Conservation (phyloP, 2,888 invertebrate species). For the Tridacna crocea region DNA sequence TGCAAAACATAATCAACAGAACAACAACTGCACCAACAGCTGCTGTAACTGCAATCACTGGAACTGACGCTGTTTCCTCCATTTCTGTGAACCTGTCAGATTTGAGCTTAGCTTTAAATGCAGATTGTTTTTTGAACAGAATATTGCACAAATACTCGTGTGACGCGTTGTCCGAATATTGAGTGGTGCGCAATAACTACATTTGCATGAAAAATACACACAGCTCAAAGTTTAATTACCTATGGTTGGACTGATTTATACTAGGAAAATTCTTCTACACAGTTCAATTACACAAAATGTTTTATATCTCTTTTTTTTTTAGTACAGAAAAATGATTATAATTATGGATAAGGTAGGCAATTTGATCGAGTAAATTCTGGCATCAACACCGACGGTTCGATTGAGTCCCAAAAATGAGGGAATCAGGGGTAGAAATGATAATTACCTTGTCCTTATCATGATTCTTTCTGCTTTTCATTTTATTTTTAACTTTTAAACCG, state of each 20-base stretch:
- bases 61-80: conserved; percentile 69
- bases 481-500: too few relatives aligned
- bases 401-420: conserved; percentile 1
- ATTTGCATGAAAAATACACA: too few relatives aligned
- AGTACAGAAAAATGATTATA: background rate
- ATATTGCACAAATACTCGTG: conserved; percentile 6
- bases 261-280: too few relatives aligned
- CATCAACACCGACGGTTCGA: conserved; percentile 4
- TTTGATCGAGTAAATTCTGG: background rate
- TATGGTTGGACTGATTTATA: too few relatives aligned
- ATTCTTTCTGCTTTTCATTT: too few relatives aligned
- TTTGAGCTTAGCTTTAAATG: background rate
- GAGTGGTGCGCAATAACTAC: background rate
- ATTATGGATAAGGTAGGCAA: background rate
- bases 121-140: background rate
- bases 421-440: conserved; percentile 9
- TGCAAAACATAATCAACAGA: conserved; percentile 78
- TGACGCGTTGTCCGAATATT: conserved; percentile 20
- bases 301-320: background rate
- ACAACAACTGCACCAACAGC: conserved; percentile 82
- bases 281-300: background rate
- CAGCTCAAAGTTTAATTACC: too few relatives aligned
- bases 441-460: too few relatives aligned
- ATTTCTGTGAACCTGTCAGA: conserved; percentile 10
- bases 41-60: conserved; percentile 81